Evolutionary conservation across 2,888 invertebrate species (phyloP), one percentile per base, ranked within the genome.

Genomic region (Gnatocerus cornutus): DNA sequence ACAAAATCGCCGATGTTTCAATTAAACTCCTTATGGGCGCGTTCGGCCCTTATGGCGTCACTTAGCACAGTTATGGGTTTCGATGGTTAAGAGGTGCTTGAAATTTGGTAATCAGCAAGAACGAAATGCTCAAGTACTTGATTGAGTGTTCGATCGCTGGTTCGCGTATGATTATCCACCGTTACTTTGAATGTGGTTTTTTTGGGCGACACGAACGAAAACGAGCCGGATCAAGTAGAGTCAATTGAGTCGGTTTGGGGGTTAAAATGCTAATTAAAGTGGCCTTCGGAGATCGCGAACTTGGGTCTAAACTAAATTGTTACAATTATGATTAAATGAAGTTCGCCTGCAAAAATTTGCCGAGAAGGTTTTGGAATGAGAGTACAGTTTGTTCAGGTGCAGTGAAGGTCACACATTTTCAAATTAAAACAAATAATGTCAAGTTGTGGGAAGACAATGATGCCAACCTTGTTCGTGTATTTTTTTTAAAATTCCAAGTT

Each of bases 51-150:
- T 33, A 4, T 33, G 33, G n/a, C 33, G n/a, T n/a, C 33, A 33
- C 6, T 33, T 33, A 33, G 7, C 33, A 33, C 33, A n/a, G n/a
- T 33, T 33, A 33, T 33, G n/a, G 29, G 29, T 7, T 29, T 33
- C 33, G 7, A 33, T n/a, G 33, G 33, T 6, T 6, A n/a, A 43
- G 7, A 43, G 10, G 43, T 43, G 43, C 12, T 43, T 43, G 13
- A 43, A 43, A 43, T 43, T 43, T 12, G 43, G 43, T 43, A 43
- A 43, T 43, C 6, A 43, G 3, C 43, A 13, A 12, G 43, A 43
- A 43, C 43, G 10, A 43, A 13, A 10, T 13, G 10, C 12, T 43
- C n/a, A 10, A 12, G 43, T 43, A 13, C n/a, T 43, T n/a, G 43
- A 43, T 43, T n/a, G 43, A 7, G 43, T 43, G 12, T 13, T 43